Percentiles rank a stretch among this genome's conserved stretches.
Conservation (phyloP, 2,888 invertebrate species). For the Myopa tessellatipennis region DNA sequence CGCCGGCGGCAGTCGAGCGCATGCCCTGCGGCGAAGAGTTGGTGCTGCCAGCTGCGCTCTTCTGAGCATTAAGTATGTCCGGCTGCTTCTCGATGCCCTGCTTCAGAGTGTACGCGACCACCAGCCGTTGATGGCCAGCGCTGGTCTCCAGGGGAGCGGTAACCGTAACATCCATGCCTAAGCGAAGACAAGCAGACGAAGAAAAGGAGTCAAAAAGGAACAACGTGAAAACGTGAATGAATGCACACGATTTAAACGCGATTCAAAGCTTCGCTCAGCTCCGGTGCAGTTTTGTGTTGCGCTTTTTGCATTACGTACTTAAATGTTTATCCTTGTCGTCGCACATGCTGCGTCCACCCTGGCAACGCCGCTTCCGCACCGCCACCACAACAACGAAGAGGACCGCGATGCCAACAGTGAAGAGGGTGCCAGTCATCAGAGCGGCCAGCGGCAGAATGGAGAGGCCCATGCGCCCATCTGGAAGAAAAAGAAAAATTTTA, state of each 20-base stretch:
- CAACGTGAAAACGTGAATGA: background rate
- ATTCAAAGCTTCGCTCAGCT: background rate
- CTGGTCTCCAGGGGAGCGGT: constrained; percentile 78
- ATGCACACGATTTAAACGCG: constrained; percentile 2
- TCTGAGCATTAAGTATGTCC: constrained; percentile 84
- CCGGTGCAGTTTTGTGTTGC: background rate
- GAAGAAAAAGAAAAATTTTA: constrained; percentile 48
- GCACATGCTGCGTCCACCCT: constrained; percentile 71
- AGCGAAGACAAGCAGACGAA: constrained; percentile 10
- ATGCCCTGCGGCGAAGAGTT: constrained; percentile 65
- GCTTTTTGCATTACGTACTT: constrained; percentile 55
- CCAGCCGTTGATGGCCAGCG: constrained; percentile 85
- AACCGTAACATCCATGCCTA: constrained; percentile 69
- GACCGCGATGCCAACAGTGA: constrained; percentile 75
- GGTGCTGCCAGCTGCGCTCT: constrained; percentile 70
- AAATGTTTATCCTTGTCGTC: constrained; percentile 69
- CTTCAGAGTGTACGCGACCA: constrained; percentile 87
- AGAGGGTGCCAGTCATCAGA: constrained; percentile 75
- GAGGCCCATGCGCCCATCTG: constrained; percentile 78
- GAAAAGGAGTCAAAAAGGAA: constrained; percentile 21
- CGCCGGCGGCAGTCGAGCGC: constrained; percentile 61
- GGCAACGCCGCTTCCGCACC: constrained; percentile 72
- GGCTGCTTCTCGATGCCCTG: constrained; percentile 79
- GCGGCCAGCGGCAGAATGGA: constrained; percentile 80
- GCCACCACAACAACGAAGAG: constrained; percentile 75